Conservation (phyloP, 2,113 vertebrate genomes). For the Carollia perspicillata region DNA sequence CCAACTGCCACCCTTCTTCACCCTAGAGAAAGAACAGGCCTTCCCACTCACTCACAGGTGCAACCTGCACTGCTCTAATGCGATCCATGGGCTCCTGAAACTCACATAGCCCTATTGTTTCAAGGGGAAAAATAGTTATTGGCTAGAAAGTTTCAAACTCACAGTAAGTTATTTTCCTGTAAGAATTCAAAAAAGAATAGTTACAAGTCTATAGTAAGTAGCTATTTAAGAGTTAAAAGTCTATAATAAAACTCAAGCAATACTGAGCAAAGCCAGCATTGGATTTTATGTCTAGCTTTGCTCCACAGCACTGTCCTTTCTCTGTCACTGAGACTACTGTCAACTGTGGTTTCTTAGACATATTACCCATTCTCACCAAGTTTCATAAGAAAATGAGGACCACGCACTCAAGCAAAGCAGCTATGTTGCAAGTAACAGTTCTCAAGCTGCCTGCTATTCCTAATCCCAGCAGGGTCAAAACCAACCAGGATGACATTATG, state of each 20-base stretch:
- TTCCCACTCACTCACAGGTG: neutral
- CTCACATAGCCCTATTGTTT: constrained; percentile 31
- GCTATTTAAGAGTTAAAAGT: neutral
- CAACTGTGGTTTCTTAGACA: neutral
- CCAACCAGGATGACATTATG: neutral
- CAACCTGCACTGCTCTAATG: constrained; percentile 17
- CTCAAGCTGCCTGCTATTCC: neutral
- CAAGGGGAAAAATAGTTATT: constrained; percentile 36
- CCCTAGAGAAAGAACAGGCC: constrained; percentile 8
- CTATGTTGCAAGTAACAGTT: neutral
- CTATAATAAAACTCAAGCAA: neutral
- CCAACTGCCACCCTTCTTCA: neutral
- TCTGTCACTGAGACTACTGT: neutral
- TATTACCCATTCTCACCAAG: neutral
- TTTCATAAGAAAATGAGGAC: neutral
- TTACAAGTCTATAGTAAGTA: neutral
- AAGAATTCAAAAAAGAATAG: constrained; percentile 39
- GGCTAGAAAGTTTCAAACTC: constrained; percentile 54
- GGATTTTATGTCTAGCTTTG: neutral
- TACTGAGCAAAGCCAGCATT: neutral
- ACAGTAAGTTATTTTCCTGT: constrained; percentile 50
- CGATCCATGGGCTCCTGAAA: constrained; percentile 16
- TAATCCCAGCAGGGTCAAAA: neutral
- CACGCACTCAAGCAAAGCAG: constrained; percentile 1
- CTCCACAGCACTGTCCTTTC: neutral